Evolutionary conservation across 1,140 invertebrate species (phyloP).

Genomic region (Euborellia annulipes): DNA sequence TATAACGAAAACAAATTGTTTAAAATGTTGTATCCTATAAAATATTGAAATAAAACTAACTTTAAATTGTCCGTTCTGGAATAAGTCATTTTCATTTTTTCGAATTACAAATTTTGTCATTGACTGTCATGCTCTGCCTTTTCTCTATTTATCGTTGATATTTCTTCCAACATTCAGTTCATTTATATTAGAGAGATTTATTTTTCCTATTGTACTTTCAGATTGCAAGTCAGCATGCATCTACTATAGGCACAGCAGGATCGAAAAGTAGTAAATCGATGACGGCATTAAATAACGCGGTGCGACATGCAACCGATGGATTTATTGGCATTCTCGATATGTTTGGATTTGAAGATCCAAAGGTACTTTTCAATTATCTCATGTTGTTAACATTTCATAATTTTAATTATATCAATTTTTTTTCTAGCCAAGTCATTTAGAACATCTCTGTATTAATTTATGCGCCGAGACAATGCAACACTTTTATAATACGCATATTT

Average conservation of each 20-base stretch:
- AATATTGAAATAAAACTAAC: no score
- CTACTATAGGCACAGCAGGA: conserved; percentile 67
- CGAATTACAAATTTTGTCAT: not conserved
- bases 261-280: conserved; percentile 65
- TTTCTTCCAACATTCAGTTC: no score
- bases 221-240: conserved; percentile 69
- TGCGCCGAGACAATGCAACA: conserved; percentile 96
- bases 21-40: no score
- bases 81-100: not conserved
- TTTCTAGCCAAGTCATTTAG: conserved; percentile 61
- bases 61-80: no score
- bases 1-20: no score
- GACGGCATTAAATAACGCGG: conserved; percentile 80
- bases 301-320: conserved; percentile 83
- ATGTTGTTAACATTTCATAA: no score
- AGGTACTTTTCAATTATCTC: conserved; percentile 26
- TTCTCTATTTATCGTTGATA: no score
- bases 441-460: conserved; percentile 87
- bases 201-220: conserved; percentile 13
- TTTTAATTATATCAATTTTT: conserved; percentile 1
- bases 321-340: conserved; percentile 91
- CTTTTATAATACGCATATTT: conserved; percentile 93
- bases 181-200: not conserved
- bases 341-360: conserved; percentile 89
- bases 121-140: not conserved